Evolutionary conservation across 1,140 invertebrate species (phyloP), one percentile per base, ranked within the genome.

Genomic region (Drosophila santomea): DNA sequence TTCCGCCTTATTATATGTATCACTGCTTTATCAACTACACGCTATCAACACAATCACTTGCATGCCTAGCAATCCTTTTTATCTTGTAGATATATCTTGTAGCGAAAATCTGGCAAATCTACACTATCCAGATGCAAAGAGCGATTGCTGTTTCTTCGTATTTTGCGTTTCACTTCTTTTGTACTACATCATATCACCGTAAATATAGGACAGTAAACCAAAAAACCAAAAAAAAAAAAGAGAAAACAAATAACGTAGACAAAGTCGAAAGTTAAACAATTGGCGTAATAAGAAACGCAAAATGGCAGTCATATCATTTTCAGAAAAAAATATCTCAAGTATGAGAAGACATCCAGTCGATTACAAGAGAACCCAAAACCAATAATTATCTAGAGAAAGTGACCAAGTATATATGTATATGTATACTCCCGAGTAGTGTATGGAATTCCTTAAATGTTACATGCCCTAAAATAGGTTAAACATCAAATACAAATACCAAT

Each of bases 371-470:
- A 50, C 55, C 28, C 6, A 48, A 32, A 73, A 38, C 8, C 36
- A 60, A 20, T 20, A 20, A 35, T 15, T 25, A 55, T 20, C 38
- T 7, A 48, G 39, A 35, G 52, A 35, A 59, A 80, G 63, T 74
- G 61, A 78, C 68, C 39, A 67, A 78, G 52, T 86, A 79, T 82
- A 78, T 81, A 71, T 74, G 71, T 75, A 73, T 66, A 79, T 79
- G 78, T 88, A 78, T 86, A 76, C 66, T 73, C 66, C 41, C 57
- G 78, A 79, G 83, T 86, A 86, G 83, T 88, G 83, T 83, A 88
- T 86, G 79, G 52, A 88, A 68, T 88, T 82, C 83, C 82, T 88
- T 86, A 76, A 83, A 88, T 88, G 83, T 88, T 82, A 79, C 59
- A 79, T 81, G 78, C 79, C 71, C 72, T 68, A 52, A 61, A 67